phyloP scores from a whole-genome alignment of 2,888 invertebrate species.

The Polia nebulosa region DNA sequence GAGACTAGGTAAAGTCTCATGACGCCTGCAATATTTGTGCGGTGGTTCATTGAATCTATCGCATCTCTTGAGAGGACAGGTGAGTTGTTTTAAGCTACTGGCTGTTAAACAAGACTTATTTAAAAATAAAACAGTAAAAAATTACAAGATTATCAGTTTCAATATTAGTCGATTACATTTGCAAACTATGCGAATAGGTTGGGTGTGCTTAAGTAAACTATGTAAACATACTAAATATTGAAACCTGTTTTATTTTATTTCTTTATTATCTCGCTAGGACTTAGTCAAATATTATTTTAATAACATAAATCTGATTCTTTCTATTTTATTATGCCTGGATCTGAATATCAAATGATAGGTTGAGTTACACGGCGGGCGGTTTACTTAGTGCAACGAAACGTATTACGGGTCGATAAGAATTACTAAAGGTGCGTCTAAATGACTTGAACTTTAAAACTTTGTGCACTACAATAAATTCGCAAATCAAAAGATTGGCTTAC shows the following conservation, averaged over 20 bases:
- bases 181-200: neutral
- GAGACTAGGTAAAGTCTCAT: neutral
- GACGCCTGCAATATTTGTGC: too few species aligned
- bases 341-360: neutral
- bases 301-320: too few species aligned
- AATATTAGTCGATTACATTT: constrained; percentile 6
- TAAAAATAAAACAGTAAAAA: neutral
- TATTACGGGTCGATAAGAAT: neutral
- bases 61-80: neutral
- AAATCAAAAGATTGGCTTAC: neutral
- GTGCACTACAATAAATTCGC: too few species aligned
- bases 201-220: neutral
- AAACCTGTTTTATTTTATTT: neutral
- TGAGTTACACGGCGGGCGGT: neutral
- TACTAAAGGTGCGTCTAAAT: constrained; percentile 6
- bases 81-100: too few species aligned
- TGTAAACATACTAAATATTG: neutral
- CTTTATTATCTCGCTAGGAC: neutral
- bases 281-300: neutral
- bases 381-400: constrained; percentile 4
- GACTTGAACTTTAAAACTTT: neutral
- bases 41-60: neutral
- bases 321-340: neutral
- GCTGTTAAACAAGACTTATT: neutral
- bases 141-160: neutral